A percentile compares a stretch with the other conserved stretches of the same genome.
Evolutionary conservation across 2,113 vertebrate genomes (phyloP).

Genomic region (Irena cyanogastra): DNA sequence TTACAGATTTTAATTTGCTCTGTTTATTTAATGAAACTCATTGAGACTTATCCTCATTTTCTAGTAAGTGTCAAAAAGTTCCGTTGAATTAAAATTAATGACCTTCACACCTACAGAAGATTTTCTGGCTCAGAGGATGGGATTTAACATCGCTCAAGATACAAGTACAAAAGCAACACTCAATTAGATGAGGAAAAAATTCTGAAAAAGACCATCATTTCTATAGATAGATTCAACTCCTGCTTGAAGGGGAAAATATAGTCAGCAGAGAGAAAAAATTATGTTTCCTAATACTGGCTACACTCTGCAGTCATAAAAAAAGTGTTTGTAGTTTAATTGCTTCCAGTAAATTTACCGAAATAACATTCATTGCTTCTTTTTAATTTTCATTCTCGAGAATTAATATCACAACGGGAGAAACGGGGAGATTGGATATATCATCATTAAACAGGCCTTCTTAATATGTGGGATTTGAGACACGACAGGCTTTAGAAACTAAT

Average conservation of each 20-base stretch:
- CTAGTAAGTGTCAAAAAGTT: conserved; percentile 44
- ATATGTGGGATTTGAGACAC: conserved; percentile 14
- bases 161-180: neutral
- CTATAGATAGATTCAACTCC: neutral
- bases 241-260: neutral
- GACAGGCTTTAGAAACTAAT: conserved; percentile 43
- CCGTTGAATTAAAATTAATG: conserved; percentile 74
- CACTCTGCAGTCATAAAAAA: neutral
- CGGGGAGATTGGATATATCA: neutral
- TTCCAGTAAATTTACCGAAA: conserved; percentile 32
- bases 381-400: conserved; percentile 12
- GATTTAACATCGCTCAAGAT: conserved; percentile 36
- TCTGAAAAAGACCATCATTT: neutral
- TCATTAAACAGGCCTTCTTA: neutral
- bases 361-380: neutral
- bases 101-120: conserved; percentile 54
- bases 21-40: conserved; percentile 72
- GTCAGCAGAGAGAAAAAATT: neutral
- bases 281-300: neutral
- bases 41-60: conserved; percentile 65
- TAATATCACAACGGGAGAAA: neutral
- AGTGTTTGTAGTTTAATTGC: conserved; percentile 23
- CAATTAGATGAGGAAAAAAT: neutral
- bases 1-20: neutral
- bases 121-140: conserved; percentile 48